These are phyloP conservation scores for Centropyge bicolor DNA, from an alignment of 2,797 vertebrate genomes.

Conservation along the genomic window DNA sequence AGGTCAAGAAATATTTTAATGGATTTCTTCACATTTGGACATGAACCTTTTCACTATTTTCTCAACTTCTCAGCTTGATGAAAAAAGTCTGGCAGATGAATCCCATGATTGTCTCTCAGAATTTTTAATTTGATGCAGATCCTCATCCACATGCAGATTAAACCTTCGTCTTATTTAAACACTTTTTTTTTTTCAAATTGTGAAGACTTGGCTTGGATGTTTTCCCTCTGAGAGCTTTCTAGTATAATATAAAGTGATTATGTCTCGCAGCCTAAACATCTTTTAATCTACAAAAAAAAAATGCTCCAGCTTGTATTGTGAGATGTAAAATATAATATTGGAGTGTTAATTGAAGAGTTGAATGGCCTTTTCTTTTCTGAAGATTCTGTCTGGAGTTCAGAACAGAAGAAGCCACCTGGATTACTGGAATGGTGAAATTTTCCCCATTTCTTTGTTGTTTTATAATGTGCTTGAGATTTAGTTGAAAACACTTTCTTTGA, in stretches of 20 bases:
- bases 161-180: background rate
- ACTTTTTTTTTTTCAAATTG: background rate
- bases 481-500: background rate
- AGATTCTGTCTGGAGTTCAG: background rate
- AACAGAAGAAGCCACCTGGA: constrained; percentile 2
- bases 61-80: background rate
- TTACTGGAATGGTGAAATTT: background rate
- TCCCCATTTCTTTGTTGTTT: background rate
- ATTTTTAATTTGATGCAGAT: background rate
- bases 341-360: background rate
- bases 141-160: background rate
- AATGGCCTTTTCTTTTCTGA: background rate
- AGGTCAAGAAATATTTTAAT: background rate
- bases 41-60: background rate
- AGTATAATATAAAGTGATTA: background rate
- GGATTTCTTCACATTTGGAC: background rate
- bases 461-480: background rate
- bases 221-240: background rate
- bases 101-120: background rate
- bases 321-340: background rate
- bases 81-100: background rate
- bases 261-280: background rate
- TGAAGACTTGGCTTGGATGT: background rate
- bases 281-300: background rate
- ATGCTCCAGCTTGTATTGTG: background rate